Conservation (phyloP, 2,113 vertebrate genomes). For the Acanthisitta chloris region DNA sequence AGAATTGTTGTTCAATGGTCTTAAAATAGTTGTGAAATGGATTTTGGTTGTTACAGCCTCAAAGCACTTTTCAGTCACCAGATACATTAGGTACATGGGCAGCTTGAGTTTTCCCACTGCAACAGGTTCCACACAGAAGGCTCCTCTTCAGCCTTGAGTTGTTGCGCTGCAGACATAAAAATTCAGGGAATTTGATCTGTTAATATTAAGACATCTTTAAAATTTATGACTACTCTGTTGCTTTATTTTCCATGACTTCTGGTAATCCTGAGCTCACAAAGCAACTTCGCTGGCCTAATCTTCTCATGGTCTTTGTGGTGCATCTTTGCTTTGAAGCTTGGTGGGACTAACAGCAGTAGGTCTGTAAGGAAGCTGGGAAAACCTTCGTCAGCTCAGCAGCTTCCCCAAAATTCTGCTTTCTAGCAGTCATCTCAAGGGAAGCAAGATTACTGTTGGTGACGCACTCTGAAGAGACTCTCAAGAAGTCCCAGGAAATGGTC, state of each 20-base stretch:
- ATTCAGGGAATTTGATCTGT: neutral
- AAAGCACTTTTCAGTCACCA: neutral
- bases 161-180: neutral
- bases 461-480: neutral
- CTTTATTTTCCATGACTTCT: neutral
- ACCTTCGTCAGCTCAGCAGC: neutral
- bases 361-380: neutral
- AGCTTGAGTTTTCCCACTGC: neutral
- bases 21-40: neutral
- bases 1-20: neutral
- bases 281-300: neutral
- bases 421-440: neutral
- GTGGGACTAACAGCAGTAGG: neutral
- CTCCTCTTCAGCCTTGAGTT: neutral
- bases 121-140: neutral
- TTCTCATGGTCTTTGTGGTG: neutral
- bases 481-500: neutral
- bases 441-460: neutral
- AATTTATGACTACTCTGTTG: neutral
- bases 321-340: neutral
- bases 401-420: neutral
- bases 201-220: neutral
- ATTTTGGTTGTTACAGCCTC: neutral
- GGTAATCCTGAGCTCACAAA: neutral
- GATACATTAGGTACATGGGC: neutral